Evolutionary conservation across 2,797 vertebrate genomes (phyloP).

Genomic region (Tympanoctomys barrerae): DNA sequence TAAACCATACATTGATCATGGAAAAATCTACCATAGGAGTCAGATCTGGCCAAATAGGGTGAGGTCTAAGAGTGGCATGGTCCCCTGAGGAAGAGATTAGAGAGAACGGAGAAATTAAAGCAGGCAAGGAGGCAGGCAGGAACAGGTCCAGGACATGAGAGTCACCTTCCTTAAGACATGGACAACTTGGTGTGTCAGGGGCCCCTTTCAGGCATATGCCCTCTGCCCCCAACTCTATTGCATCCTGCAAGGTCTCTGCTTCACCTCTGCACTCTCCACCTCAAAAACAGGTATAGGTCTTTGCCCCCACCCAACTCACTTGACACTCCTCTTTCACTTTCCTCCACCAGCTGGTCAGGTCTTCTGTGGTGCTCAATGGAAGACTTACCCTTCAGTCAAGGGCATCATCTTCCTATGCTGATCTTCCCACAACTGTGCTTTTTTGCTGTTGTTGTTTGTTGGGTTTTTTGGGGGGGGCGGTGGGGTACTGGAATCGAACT

Average conservation of each 20-base stretch:
- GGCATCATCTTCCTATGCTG: too few species aligned
- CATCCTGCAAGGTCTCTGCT: neutral
- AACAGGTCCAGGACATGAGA: neutral
- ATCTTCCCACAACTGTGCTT: neutral
- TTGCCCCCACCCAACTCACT: neutral
- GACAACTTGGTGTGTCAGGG: neutral
- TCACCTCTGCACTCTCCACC: neutral
- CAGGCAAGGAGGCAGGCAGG: neutral
- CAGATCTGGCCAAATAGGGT: neutral
- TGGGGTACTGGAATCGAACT: too few species aligned
- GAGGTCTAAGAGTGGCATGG: neutral
- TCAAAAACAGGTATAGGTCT: neutral
- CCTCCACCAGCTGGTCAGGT: neutral
- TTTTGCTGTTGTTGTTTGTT: too few species aligned
- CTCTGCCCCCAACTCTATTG: neutral
- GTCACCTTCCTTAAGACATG: neutral
- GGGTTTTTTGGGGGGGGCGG: too few species aligned
- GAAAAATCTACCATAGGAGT: neutral
- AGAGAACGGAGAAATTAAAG: neutral
- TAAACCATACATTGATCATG: neutral
- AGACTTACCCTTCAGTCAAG: neutral
- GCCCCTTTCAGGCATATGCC: rapidly evolving
- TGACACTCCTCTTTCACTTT: neutral
- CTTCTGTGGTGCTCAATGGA: neutral
- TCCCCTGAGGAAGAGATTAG: neutral